Base-by-base conservation (phyloP, 2,113 vertebrate genomes). In the Notothenia coriiceps region DNA sequence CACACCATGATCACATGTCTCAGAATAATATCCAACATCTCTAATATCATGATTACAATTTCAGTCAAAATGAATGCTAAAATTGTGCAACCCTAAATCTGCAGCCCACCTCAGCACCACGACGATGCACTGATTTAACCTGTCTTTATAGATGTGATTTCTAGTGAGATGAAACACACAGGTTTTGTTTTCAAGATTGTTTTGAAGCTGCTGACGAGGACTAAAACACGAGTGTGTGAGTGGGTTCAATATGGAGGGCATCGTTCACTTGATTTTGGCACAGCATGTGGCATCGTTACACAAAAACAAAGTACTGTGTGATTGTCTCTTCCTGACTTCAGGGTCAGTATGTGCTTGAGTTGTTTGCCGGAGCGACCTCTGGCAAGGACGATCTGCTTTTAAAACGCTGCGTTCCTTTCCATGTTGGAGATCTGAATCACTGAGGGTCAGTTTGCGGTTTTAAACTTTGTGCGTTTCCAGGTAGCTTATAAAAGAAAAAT, bases 181-280 rank as follows among this genome's bases (percentile, higher is more conserved):
- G 73, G 74, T 55, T 13, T 44, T 55, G 46, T 55, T 22, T 20
- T 22, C 46, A 35, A 35, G 35, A 6, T 35, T 35, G 35, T 6
- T 35, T 47, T n/a, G 51, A 75, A 65, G 77, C 67, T 73, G 74
- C 77, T 49, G 57, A 54, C 0, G 1, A 17, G 52, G 46, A 76
- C 56, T 59, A 51, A 65, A 69, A 46, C 60, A 57, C 40, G 40
- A 66, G 47, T 13, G 51, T 29, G 51, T n/a, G 77, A 47, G 60
- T 5, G 77, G 86, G 46, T 49, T 77, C 20, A 61, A 40, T 13
- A 25, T 33, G 61, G 76, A 78, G 83, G 70, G 74, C 77, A 61
- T 64, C 62, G 35, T 68, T 80, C 79, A 71, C 79, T 82, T 77
- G 66, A 81, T 85, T 91, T 90, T 92, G 91, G 90, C 88, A 92